These are phyloP conservation scores for Leiothrix lutea DNA, from an alignment of 2,113 vertebrate genomes.

Conservation along the genomic window DNA sequence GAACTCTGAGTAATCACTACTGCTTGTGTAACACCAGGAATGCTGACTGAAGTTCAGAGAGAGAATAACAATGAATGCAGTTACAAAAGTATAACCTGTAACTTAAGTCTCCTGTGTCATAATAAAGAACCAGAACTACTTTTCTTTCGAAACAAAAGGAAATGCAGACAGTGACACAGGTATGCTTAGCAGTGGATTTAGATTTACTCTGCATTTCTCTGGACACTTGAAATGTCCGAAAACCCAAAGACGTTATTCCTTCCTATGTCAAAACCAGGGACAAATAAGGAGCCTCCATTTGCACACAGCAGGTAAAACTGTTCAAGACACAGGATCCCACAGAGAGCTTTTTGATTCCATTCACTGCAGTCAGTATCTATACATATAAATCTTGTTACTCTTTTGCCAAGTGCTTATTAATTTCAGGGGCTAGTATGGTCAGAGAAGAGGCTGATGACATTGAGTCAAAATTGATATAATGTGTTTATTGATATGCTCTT, in stretches of 20 bases:
- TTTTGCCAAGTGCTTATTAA: not conserved
- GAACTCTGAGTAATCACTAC: not conserved
- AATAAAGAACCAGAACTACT: not conserved
- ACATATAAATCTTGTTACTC: not conserved
- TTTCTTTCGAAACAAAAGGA: not conserved
- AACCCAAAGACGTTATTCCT: not conserved
- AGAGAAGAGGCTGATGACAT: not conserved
- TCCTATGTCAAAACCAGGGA: not conserved
- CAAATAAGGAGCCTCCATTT: not conserved
- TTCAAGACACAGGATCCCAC: not conserved
- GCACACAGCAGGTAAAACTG: not conserved
- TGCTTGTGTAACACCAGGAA: not conserved
- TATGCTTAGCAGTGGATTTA: not conserved
- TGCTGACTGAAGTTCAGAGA: not conserved
- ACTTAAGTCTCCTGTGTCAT: not conserved
- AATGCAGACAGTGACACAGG: accelerated
- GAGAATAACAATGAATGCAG: not conserved
- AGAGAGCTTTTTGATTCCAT: not conserved
- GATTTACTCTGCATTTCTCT: not conserved
- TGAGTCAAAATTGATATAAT: not conserved
- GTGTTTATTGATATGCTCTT: not conserved
- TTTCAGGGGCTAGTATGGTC: not conserved
- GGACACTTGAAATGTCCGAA: not conserved
- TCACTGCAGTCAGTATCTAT: not conserved
- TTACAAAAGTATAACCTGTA: not conserved